phyloP scores from a whole-genome alignment of 2,797 vertebrate species.

The Parotocinclus haroldoi region DNA sequence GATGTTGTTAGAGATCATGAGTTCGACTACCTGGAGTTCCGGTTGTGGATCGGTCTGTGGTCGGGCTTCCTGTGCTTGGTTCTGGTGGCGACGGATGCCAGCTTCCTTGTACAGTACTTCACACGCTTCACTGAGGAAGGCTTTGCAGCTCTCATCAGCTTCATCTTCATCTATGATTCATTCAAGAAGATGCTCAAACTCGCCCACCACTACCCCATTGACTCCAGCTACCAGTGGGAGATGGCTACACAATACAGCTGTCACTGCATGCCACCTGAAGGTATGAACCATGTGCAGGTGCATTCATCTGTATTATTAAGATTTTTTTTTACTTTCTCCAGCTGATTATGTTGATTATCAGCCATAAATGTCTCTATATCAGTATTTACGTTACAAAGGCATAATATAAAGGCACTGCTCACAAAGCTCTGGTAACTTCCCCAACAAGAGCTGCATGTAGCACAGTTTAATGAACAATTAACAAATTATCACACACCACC shows the following conservation, averaged over 20 bases:
- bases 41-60: constrained; percentile 98
- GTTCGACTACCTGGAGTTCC: constrained; percentile 94
- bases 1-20: constrained; percentile 76
- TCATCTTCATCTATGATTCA: constrained; percentile 98
- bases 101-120: constrained; percentile 96
- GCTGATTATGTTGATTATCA: no score
- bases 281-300: constrained; percentile 16
- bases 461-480: no score
- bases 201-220: constrained; percentile 85
- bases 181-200: constrained; percentile 98
- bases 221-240: constrained; percentile 73
- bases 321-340: no score
- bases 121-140: constrained; percentile 97
- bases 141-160: constrained; percentile 95
- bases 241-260: constrained; percentile 83
- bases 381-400: no score
- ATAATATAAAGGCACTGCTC: no score
- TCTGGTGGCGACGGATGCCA: constrained; percentile 92
- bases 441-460: no score
- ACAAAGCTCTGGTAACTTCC: no score
- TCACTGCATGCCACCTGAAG: constrained; percentile 69
- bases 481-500: no score
- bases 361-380: no score
- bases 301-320: no score
- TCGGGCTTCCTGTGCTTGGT: constrained; percentile 85